Evolutionary conservation across 2,888 invertebrate species (phyloP).

Genomic region (Agrotis puta): DNA sequence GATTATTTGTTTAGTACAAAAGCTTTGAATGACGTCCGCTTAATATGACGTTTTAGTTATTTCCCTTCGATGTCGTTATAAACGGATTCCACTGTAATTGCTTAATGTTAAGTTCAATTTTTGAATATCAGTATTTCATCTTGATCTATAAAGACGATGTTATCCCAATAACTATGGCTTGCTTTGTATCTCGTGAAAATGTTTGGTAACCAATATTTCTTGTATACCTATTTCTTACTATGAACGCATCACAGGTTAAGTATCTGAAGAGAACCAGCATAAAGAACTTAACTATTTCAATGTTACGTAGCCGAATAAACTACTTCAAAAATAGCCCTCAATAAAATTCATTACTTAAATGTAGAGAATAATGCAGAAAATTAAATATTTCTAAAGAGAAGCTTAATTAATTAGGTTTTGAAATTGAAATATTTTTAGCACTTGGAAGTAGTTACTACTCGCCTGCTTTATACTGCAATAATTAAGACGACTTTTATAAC

Average conservation of each 20-base stretch:
- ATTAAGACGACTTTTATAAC: constrained; percentile 1
- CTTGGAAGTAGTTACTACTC: constrained; percentile 21
- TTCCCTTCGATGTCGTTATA: too few species aligned
- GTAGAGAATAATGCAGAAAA: background rate
- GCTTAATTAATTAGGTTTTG: background rate
- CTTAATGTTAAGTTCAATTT: constrained; percentile 17
- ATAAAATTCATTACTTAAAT: constrained; percentile 5
- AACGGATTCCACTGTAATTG: background rate
- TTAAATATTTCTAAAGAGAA: background rate
- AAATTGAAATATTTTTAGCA: constrained; percentile 10
- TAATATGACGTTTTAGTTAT: too few species aligned
- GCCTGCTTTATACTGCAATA: constrained; percentile 6
- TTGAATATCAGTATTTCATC: constrained; percentile 29
- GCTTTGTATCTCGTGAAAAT: constrained; percentile 10
- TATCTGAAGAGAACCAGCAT: background rate
- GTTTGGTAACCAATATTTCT: constrained; percentile 1
- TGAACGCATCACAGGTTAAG: constrained; percentile 2
- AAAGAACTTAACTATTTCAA: constrained; percentile 4
- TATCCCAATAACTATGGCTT: constrained; percentile 11
- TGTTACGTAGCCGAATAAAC: constrained; percentile 1
- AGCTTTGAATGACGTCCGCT: too few species aligned
- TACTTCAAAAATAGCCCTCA: too few species aligned
- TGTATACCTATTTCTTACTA: constrained; percentile 15
- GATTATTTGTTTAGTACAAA: too few species aligned
- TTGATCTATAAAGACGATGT: background rate